Conservation (phyloP, 2,797 vertebrate species). For the Lacerta bilineata region DNA sequence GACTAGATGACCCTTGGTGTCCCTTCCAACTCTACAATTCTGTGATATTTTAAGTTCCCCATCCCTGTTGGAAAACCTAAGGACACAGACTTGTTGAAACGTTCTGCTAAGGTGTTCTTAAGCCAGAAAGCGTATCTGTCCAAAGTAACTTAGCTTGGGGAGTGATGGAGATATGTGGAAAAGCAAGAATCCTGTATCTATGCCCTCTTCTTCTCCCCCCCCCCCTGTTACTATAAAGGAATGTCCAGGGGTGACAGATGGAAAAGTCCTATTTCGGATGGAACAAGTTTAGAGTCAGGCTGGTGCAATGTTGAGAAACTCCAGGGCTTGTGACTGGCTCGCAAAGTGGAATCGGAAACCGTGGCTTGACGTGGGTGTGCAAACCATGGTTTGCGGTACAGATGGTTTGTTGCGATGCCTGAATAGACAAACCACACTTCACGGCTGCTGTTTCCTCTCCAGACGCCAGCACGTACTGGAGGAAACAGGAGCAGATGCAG, state of each 20-base stretch:
- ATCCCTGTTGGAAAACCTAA: too few relatives aligned
- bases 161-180: background rate
- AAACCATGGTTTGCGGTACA: background rate
- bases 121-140: background rate
- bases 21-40: too few relatives aligned
- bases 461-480: background rate
- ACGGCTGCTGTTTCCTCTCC: fast-evolving
- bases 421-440: background rate
- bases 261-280: background rate
- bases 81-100: too few relatives aligned
- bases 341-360: background rate
- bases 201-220: too few relatives aligned
- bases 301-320: background rate
- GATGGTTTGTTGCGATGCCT: background rate
- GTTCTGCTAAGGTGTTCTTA: background rate
- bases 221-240: too few relatives aligned
- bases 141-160: background rate
- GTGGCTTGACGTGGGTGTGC: background rate
- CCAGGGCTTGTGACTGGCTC: background rate
- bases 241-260: background rate
- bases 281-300: background rate
- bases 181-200: too few relatives aligned
- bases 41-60: too few relatives aligned
- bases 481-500: too few relatives aligned
- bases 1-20: background rate